These are phyloP conservation scores for Sepioteuthis lessoniana DNA, from an alignment of 2,888 invertebrate species.

Conservation along the genomic window DNA sequence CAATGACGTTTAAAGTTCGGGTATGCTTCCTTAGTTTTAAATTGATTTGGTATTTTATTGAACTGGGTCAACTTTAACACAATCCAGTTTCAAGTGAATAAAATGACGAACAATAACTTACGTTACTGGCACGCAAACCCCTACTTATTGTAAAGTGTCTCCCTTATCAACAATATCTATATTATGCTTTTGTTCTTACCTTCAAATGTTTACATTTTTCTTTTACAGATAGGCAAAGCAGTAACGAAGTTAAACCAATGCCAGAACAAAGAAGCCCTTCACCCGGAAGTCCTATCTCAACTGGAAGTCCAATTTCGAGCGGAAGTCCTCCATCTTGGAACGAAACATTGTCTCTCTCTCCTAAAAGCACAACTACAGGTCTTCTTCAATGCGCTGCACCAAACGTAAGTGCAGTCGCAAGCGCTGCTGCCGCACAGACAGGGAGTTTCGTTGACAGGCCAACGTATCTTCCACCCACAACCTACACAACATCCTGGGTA, in stretches of 20 bases:
- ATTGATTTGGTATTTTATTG: too few species aligned
- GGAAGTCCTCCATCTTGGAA: conserved; percentile 37
- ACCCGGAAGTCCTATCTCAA: background rate
- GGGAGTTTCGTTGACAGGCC: conserved; percentile 24
- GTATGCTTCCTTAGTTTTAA: too few species aligned
- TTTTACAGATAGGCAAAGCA: background rate
- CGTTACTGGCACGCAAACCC: too few species aligned
- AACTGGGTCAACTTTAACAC: too few species aligned
- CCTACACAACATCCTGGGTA: conserved; percentile 42
- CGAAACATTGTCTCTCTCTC: background rate
- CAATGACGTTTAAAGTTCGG: too few species aligned
- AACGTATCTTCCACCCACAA: conserved; percentile 17
- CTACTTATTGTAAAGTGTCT: too few species aligned
- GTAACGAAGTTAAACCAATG: background rate
- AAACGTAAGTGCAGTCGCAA: background rate
- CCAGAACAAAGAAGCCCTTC: conserved; percentile 18
- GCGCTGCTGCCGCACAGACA: background rate
- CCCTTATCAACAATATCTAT: too few species aligned
- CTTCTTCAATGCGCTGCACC: background rate
- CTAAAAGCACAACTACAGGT: background rate
- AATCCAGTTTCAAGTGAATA: too few species aligned
- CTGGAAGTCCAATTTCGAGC: conserved; percentile 40
- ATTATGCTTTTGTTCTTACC: background rate
- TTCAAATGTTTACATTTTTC: background rate
- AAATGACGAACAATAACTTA: too few species aligned